Evolutionary conservation across 1,140 invertebrate species (phyloP).

Genomic region (Scaptomyza graminum): DNA sequence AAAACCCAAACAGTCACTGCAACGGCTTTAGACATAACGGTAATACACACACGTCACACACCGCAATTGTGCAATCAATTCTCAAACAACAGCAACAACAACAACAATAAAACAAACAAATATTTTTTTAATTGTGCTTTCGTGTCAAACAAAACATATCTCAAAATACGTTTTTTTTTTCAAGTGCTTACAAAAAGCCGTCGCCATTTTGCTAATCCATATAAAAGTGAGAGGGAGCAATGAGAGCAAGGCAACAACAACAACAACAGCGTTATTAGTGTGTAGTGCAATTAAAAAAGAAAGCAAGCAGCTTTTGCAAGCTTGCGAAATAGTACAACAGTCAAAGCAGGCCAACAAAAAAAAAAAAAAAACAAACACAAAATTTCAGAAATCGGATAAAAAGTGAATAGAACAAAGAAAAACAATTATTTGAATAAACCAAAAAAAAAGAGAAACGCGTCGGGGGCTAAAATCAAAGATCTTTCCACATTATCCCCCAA

Average conservation of each 20-base stretch:
- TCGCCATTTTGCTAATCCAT: conserved; percentile 14
- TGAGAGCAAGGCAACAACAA: neutral
- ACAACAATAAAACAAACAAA: conserved; percentile 14
- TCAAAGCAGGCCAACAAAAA: neutral
- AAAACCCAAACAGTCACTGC: conserved; percentile 26
- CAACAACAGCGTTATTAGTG: conserved; percentile 3
- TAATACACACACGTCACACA: conserved; percentile 8
- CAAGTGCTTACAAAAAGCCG: conserved; percentile 18
- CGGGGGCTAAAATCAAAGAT: too few relatives aligned
- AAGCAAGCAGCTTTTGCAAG: neutral
- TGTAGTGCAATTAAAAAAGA: neutral
- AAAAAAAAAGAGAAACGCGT: too few relatives aligned
- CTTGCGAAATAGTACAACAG: conserved; percentile 3
- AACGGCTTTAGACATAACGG: conserved; percentile 30
- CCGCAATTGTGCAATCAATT: neutral
- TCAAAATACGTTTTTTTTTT: conserved; percentile 21
- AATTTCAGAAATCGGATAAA: too few relatives aligned
- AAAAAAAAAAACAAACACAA: too few relatives aligned
- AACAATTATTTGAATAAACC: too few relatives aligned
- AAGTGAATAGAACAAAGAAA: too few relatives aligned
- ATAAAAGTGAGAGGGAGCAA: neutral
- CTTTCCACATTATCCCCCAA: neutral
- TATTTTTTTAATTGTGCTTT: neutral
- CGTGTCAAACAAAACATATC: neutral
- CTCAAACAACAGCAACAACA: conserved; percentile 24